Base-by-base conservation (phyloP, 2,797 vertebrate genomes). In the Nyctibius grandis region DNA sequence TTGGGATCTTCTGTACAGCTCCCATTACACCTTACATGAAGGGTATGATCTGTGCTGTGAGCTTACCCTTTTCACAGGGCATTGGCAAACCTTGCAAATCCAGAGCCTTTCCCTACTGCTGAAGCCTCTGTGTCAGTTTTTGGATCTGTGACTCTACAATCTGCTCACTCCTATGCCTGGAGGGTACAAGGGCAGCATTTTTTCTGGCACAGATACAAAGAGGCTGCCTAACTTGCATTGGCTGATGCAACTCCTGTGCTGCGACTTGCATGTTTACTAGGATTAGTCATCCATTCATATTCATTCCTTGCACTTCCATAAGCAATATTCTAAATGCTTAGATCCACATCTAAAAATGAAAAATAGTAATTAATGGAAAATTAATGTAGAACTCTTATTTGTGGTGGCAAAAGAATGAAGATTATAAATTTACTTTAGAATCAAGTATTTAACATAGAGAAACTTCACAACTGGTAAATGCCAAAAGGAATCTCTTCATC, bases 391-490 rank as follows among this genome's bases (percentile, higher is more conserved):
- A 84, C 6, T 78, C 84, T 85, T 86, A 91, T 94, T 96, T 88
- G 83, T 5, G 21, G 56, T 63, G 50, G 72, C 60, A 93, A 75
- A 68, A 76, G 60, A 78, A 64, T 38, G 40, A 83, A 94, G 88
- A 96, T 96, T 93, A 92, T 91, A 95, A 97, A 96, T 97, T 92
- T 91, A 94, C 70, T 97, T 96, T 40, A 67, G 53, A 73, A 64
- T 79, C 67, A 59, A 81, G 91, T 84, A 76, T 91, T 97, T 87
- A 56, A 70, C 4, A 1, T 54, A 91, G 72, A 83, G 42, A 94
- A n/a, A 8, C n/a, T 87, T 92, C 85, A 57, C 81, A 96, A 92
- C 59, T 13, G 15, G 73, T 95, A 91, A 88, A 73, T 33, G 53
- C 89, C 59, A 54, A 91, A 91, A 94, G 53, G 75, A 80, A 94